Evolutionary conservation across 2,888 invertebrate genomes (phyloP).

Genomic region (Spodoptera littoralis): DNA sequence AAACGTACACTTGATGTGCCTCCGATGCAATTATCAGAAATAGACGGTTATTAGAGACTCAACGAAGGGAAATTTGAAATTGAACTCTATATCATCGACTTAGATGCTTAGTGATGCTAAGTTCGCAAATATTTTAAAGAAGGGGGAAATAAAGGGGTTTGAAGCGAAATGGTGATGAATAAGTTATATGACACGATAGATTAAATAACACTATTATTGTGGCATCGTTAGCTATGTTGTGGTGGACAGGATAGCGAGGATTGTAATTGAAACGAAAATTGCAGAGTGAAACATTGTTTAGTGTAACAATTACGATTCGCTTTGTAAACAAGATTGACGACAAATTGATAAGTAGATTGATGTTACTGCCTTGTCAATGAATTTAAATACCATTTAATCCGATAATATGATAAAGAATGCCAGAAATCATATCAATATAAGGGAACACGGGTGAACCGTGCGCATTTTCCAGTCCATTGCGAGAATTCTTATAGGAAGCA

Average conservation of each 20-base stretch:
- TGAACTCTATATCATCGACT: conserved; percentile 29
- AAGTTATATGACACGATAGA: conserved; percentile 56
- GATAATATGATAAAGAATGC: neutral
- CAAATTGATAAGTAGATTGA: too few relatives aligned
- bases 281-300: neutral
- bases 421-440: neutral
- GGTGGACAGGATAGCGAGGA: conserved; percentile 2
- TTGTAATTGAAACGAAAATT: conserved; percentile 15
- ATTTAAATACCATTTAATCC: too few relatives aligned
- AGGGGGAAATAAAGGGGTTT: conserved; percentile 56
- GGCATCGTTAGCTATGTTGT: conserved; percentile 19
- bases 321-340: too few relatives aligned
- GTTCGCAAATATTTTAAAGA: conserved; percentile 38
- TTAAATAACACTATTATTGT: conserved; percentile 47
- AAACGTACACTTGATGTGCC: conserved; percentile 71
- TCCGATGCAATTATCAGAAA: conserved; percentile 70
- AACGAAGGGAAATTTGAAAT: conserved; percentile 14
- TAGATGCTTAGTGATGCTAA: conserved; percentile 16
- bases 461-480: conserved; percentile 32
- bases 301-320: too few relatives aligned
- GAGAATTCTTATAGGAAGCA: conserved; percentile 21
- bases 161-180: conserved; percentile 66
- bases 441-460: conserved; percentile 12
- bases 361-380: too few relatives aligned
- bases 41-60: conserved; percentile 44